These are phyloP conservation scores for Acestrorhynchus altus DNA, from an alignment of 2,797 vertebrate species.

Conservation along the genomic window DNA sequence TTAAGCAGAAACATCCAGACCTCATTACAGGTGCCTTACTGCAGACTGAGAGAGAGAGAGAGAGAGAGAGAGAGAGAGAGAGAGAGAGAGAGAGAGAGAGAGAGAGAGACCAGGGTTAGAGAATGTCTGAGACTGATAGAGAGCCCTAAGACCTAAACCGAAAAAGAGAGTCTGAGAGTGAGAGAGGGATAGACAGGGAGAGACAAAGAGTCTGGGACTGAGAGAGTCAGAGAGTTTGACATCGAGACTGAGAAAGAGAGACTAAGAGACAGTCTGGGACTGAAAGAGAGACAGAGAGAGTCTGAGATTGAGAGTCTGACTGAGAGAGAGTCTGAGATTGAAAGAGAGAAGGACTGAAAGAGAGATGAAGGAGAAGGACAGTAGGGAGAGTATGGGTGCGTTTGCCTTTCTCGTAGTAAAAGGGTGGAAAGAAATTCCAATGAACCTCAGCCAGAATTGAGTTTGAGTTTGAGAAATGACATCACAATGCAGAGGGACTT, in stretches of 20 bases:
- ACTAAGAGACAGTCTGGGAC: not conserved
- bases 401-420: too few relatives aligned
- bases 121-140: not conserved
- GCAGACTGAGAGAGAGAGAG: not conserved
- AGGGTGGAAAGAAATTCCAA: not conserved
- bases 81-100: not conserved
- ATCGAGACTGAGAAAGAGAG: not conserved
- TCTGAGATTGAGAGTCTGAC: too few relatives aligned
- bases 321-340: too few relatives aligned
- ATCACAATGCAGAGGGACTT: conserved; percentile 4
- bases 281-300: not conserved
- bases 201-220: not conserved
- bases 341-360: not conserved
- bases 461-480: conserved; percentile 1
- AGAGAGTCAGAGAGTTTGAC: not conserved
- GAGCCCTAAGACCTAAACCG: too few relatives aligned
- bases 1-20: not conserved
- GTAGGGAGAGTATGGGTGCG: not conserved
- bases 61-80: not conserved
- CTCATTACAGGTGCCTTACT: not conserved
- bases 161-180: too few relatives aligned
- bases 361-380: not conserved
- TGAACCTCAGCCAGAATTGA: not conserved
- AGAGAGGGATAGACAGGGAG: not conserved
- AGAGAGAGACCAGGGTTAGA: not conserved